These are phyloP conservation scores for Jaculus jaculus DNA, from an alignment of 2,113 vertebrate species.

Conservation along the genomic window DNA sequence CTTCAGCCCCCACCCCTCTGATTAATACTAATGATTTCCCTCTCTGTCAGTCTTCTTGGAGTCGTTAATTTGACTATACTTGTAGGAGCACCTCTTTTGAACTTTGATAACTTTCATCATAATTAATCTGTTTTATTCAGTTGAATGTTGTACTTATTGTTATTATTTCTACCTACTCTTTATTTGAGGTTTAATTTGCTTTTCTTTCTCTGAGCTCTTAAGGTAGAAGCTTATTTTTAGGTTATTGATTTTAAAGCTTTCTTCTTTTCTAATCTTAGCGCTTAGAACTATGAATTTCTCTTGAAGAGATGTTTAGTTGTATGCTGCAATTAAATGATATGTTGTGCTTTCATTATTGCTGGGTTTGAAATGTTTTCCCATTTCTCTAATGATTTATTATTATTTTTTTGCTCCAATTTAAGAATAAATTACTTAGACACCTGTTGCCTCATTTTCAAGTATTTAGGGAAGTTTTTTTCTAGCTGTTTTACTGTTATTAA, in stretches of 20 bases:
- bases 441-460: neutral
- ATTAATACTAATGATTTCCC: neutral
- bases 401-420: neutral
- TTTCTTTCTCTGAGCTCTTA: slow-evolving; percentile 28
- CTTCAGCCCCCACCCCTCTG: neutral
- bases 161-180: neutral
- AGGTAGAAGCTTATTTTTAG: slow-evolving; percentile 55
- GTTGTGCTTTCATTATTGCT: neutral
- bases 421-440: neutral
- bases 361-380: slow-evolving; percentile 3
- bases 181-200: slow-evolving; percentile 31
- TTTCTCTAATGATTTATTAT: slow-evolving; percentile 9
- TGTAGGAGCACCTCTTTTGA: neutral
- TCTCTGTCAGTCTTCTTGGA: neutral
- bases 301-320: neutral
- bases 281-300: slow-evolving; percentile 17
- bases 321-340: neutral
- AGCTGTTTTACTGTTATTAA: neutral
- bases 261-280: slow-evolving; percentile 26
- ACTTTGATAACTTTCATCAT: neutral
- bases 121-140: slow-evolving; percentile 8
- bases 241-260: slow-evolving; percentile 54
- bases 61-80: slow-evolving; percentile 5
- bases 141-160: neutral
- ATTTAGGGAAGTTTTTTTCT: neutral